Evolutionary conservation across 2,888 invertebrate species (phyloP).

Genomic region (Elgonia sp.): DNA sequence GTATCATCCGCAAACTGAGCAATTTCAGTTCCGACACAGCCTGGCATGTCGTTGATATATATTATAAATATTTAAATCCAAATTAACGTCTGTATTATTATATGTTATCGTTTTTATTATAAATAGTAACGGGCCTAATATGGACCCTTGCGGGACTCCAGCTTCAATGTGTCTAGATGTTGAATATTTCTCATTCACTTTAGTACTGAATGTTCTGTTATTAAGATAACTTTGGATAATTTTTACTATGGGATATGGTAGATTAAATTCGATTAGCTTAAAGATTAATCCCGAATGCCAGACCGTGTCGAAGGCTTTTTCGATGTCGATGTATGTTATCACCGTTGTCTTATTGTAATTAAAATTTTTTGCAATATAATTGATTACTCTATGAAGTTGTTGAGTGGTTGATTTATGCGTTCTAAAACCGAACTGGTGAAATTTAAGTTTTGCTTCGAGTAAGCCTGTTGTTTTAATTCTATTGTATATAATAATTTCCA

Average conservation of each 20-base stretch:
- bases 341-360: too few relatives aligned
- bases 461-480: too few relatives aligned
- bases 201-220: conserved; percentile 51
- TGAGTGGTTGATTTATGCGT: too few relatives aligned
- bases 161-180: not conserved
- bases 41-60: conserved; percentile 23
- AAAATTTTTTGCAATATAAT: too few relatives aligned
- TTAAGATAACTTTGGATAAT: not conserved
- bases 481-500: conserved; percentile 54
- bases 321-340: too few relatives aligned
- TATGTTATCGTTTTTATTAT: too few relatives aligned
- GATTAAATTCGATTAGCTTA: conserved; percentile 5
- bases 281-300: conserved; percentile 21
- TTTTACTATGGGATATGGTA: not conserved
- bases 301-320: not conserved
- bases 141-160: conserved; percentile 59
- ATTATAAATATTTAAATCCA: too few relatives aligned
- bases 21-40: not conserved
- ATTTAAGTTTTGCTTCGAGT: too few relatives aligned
- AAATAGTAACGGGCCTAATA: conserved; percentile 24
- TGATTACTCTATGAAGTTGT: too few relatives aligned
- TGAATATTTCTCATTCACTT: conserved; percentile 10
- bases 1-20: conserved; percentile 10
- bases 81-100: too few relatives aligned
- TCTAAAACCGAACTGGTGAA: too few relatives aligned